These are phyloP conservation scores for Falcunculus frontatus DNA, from an alignment of 2,113 vertebrate species.

Conservation along the genomic window DNA sequence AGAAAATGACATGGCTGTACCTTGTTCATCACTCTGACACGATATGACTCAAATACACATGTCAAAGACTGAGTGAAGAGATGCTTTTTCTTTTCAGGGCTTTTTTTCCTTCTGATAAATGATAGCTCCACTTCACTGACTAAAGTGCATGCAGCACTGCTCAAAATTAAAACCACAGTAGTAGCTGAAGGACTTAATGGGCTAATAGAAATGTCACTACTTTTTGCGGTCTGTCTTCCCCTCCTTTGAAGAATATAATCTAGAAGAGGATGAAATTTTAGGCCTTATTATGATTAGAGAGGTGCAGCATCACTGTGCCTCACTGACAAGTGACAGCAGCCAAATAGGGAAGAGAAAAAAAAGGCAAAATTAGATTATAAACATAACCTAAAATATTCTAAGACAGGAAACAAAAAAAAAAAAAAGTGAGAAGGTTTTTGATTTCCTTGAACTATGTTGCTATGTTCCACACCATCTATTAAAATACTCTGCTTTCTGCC, in stretches of 20 bases:
- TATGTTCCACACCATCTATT: neutral
- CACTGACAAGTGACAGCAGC: neutral
- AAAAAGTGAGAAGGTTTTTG: neutral
- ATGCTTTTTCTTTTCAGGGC: neutral
- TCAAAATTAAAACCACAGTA: neutral
- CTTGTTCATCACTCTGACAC: neutral
- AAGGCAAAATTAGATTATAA: neutral
- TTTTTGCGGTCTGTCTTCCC: neutral
- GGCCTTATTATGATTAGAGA: neutral
- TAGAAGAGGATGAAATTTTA: neutral
- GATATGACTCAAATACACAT: neutral
- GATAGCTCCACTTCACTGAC: neutral
- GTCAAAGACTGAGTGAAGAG: neutral
- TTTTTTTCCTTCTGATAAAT: neutral
- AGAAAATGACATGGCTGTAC: neutral
- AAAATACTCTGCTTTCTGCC: neutral
- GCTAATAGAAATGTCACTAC: neutral
- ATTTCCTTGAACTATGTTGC: neutral
- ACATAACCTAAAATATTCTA: neutral
- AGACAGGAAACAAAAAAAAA: neutral
- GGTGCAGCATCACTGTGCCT: neutral
- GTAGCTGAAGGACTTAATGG: neutral
- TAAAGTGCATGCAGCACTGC: neutral
- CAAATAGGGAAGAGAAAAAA: conserved; percentile 15
- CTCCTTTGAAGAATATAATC: neutral